Evolutionary conservation across 2,888 invertebrate genomes (phyloP).

Genomic region (Xestia ashworthii): DNA sequence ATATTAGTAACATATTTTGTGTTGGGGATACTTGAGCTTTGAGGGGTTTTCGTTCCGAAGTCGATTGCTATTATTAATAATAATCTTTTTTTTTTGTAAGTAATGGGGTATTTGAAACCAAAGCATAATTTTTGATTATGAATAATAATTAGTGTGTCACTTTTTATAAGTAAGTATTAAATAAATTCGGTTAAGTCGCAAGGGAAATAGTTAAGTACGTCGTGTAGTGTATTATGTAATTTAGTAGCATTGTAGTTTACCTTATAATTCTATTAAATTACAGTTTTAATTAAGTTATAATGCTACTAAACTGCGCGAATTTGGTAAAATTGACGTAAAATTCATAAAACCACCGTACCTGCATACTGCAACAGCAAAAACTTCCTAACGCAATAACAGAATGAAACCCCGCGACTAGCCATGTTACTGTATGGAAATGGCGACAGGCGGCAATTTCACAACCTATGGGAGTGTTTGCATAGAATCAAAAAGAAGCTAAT

Average conservation of each 20-base stretch:
- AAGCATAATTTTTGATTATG: neutral
- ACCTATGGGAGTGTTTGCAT: neutral
- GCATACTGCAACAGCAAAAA: neutral
- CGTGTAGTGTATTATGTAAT: neutral
- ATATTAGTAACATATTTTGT: conserved; percentile 47
- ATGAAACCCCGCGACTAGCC: neutral
- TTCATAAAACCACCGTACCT: neutral
- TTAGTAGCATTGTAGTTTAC: neutral
- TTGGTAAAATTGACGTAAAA: neutral
- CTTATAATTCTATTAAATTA: no score
- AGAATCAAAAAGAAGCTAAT: neutral
- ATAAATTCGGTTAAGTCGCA: neutral
- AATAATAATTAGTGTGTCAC: neutral
- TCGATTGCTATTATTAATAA: conserved; percentile 1
- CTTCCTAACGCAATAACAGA: neutral
- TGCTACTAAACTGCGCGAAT: neutral
- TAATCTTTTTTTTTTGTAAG: neutral
- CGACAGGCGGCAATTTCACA: neutral
- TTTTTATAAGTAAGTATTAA: no score
- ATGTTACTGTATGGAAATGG: neutral
- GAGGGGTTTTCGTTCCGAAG: conserved; percentile 13
- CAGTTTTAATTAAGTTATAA: no score
- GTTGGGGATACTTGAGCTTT: conserved; percentile 5
- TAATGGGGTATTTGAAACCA: neutral
- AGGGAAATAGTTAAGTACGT: neutral